Conservation (phyloP, 2,888 invertebrate genomes). For the Miltochrista miniata region DNA sequence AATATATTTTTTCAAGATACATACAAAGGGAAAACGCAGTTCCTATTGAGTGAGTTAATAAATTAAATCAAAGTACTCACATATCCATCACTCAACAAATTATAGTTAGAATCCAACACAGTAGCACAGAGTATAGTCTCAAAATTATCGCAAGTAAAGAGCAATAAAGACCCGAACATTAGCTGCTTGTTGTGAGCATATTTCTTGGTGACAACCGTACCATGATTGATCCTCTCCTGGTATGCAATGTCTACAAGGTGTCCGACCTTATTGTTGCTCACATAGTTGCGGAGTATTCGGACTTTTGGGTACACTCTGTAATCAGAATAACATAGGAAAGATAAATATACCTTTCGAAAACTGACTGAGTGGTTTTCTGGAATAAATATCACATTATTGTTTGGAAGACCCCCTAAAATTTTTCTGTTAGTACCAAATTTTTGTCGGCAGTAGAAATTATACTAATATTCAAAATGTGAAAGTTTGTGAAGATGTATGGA, state of each 20-base stretch:
- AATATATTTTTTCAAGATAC: no score
- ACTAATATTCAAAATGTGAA: no score
- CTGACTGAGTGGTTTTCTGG: no score
- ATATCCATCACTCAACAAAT: conserved; percentile 79
- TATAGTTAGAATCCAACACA: conserved; percentile 79
- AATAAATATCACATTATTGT: no score
- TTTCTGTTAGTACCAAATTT: no score
- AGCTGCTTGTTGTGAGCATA: conserved; percentile 79
- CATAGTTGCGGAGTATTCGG: conserved; percentile 63
- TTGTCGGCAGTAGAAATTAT: no score
- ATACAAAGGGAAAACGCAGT: no score
- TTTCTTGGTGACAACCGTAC: conserved; percentile 44
- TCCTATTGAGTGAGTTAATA: no score
- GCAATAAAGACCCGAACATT: conserved; percentile 88
- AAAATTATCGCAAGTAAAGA: conserved; percentile 88
- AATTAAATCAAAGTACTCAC: conserved; percentile 55
- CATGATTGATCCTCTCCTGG: conserved; percentile 49
- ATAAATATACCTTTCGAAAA: no score
- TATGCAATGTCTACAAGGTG: conserved; percentile 70
- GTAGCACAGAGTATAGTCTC: conserved; percentile 87
- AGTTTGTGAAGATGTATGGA: no score
- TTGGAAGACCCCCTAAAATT: no score
- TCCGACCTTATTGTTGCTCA: conserved; percentile 70
- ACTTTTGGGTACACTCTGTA: conserved; percentile 75
- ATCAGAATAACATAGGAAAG: background rate